phyloP scores from a whole-genome alignment of 2,113 vertebrate genomes.

The Hipposideros armiger region DNA sequence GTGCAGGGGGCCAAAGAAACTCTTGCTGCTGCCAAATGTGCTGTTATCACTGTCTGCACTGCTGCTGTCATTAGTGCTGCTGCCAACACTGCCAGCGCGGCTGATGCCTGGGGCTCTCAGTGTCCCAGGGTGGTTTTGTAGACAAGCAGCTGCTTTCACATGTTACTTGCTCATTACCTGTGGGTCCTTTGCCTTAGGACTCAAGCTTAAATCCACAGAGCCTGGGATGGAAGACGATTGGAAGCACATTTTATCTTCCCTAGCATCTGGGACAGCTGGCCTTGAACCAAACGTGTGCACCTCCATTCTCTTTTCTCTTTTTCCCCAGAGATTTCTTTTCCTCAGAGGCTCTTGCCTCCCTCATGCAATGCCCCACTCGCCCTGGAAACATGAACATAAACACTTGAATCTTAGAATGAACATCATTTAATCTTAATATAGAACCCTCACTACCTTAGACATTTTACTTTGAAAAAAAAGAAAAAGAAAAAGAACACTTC shows the following conservation, averaged over 20 bases:
- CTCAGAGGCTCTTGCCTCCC: not conserved
- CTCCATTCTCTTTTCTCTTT: not conserved
- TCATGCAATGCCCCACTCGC: not conserved
- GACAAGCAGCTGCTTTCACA: slow-evolving; percentile 56
- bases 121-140: not conserved
- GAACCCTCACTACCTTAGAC: not conserved
- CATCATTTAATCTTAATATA: not conserved
- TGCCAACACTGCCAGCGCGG: not conserved
- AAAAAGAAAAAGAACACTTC: not conserved
- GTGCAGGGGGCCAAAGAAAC: not conserved
- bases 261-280: not conserved
- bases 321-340: slow-evolving; percentile 29
- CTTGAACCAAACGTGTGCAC: not conserved
- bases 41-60: not conserved
- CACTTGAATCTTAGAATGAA: not conserved
- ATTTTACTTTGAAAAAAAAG: slow-evolving; percentile 53
- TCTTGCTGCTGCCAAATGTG: not conserved
- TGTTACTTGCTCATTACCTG: slow-evolving; percentile 55
- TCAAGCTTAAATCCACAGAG: not conserved
- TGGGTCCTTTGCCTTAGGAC: not conserved
- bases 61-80: not conserved
- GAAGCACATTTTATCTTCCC: not conserved
- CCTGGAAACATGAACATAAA: slow-evolving; percentile 54
- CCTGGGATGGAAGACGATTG: not conserved
- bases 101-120: not conserved